Base-by-base conservation (phyloP, 2,113 vertebrate species). In the Hirundichthys speculiger region DNA sequence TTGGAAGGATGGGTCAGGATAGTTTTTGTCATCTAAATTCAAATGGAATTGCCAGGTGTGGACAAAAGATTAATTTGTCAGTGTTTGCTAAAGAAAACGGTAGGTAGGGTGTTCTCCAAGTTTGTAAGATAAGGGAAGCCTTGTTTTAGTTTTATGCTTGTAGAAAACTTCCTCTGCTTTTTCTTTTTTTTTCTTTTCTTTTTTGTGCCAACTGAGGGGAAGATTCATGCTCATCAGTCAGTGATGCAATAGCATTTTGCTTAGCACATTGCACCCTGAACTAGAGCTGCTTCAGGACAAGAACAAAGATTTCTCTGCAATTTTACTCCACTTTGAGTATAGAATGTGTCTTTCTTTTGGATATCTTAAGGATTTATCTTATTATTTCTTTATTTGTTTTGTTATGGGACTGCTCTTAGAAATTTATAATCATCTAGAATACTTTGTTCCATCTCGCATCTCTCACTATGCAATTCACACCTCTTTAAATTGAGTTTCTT, bases 91-190 rank as follows among this genome's bases (percentile, higher is more conserved):
- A n/a, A 27, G 25, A 6, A 3, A 6, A 4, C 25, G 25, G 25
- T 27, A 6, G 25, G 25, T 4, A 6, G 25, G 6, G 25, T 27
- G 25, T 27, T 27, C 25, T 6, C 3, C 25, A 27, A 27, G 6
- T 34, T 34, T 34, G 30, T 34, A 41, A 38, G 19, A 3, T 0
- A 58, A 1, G 25, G 12, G 12, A 48, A 41, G 41, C 6, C 3
- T 40, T 14, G 14, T 22, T 57, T 39, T 45, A 27, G 40, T 6
- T 56, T 42, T 3, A 8, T 38, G 13, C 46, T 18, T 50, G 52
- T 0, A 55, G 2, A 45, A 14, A 60, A 50, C 57, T 72, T 75
- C 65, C 54, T n/a, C n/a, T n/a, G n/a, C n/a, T n/a, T n/a, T 61
- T 50, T 41, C 11, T 30, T 18, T 64, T 2, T 16, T 24, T 60